A percentile compares a stretch with the other conserved stretches of the same genome.
These are phyloP conservation scores for Caradrina clavipalpis DNA, from an alignment of 2,888 invertebrate genomes.

Conservation along the genomic window DNA sequence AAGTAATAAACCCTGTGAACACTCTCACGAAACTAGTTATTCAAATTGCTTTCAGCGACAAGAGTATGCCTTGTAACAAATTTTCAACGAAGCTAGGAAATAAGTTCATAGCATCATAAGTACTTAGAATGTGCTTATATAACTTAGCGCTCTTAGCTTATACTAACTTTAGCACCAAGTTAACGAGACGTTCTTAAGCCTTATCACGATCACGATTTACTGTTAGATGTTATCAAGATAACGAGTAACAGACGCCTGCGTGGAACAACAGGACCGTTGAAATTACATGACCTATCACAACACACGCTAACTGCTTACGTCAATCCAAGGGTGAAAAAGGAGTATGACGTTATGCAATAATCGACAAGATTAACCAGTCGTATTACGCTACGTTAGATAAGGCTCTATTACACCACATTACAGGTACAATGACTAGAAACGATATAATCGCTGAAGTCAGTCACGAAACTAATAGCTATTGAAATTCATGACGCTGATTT, in stretches of 20 bases:
- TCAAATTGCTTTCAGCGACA: conserved; percentile 43
- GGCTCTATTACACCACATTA: conserved; percentile 76
- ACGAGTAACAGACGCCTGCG: neutral
- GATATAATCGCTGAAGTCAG: conserved; percentile 59
- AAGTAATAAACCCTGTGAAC: conserved; percentile 32
- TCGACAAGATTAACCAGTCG: conserved; percentile 64
- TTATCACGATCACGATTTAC: conserved; percentile 38
- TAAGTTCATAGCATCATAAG: conserved; percentile 40
- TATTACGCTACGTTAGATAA: conserved; percentile 83
- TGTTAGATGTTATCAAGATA: conserved; percentile 36
- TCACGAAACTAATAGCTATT: conserved; percentile 50
- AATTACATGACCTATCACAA: conserved; percentile 61
- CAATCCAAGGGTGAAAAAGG: conserved; percentile 62
- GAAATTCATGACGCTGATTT: conserved; percentile 30
- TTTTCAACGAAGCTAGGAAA: conserved; percentile 52
- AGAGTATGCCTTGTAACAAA: conserved; percentile 28
- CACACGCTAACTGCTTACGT: conserved; percentile 59
- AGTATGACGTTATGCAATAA: conserved; percentile 64
- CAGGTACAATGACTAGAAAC: conserved; percentile 58
- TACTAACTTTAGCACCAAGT: conserved; percentile 37
- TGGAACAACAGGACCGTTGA: conserved; percentile 20
- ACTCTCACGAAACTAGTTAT: conserved; percentile 44
- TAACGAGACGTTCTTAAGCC: conserved; percentile 30
- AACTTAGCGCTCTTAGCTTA: conserved; percentile 46
- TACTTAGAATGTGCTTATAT: conserved; percentile 44